Evolutionary conservation across 1,140 invertebrate genomes (phyloP).

Genomic region (Brachionus asplanchnoidis): DNA sequence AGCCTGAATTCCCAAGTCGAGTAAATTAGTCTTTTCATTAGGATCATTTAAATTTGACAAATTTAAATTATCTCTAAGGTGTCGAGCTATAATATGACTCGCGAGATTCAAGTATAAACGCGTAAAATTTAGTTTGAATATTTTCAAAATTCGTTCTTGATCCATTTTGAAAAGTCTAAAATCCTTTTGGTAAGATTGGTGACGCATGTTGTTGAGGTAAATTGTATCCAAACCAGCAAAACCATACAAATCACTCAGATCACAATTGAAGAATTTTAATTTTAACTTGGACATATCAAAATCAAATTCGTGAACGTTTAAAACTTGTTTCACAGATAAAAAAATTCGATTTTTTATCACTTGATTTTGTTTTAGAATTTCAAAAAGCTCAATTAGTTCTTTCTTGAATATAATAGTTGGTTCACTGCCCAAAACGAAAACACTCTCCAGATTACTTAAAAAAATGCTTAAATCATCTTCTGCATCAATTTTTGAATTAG

Average conservation of each 20-base stretch:
- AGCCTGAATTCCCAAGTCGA: not conserved
- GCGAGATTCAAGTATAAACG: not conserved
- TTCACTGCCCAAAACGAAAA: not conserved
- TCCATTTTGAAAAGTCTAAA: not conserved
- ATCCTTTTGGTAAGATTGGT: not conserved
- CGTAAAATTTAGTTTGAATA: not conserved
- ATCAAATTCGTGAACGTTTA: not conserved
- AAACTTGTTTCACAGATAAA: not conserved
- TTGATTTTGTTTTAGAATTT: not conserved
- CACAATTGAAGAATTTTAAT: constrained; percentile 2
- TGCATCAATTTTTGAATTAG: not conserved
- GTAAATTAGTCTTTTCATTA: not conserved
- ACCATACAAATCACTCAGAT: not conserved
- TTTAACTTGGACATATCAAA: not conserved
- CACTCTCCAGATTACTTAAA: not conserved
- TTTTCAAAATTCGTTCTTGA: not conserved
- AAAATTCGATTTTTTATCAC: not conserved
- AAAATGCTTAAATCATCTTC: not conserved
- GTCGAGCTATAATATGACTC: not conserved
- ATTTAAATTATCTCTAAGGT: not conserved
- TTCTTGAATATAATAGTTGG: not conserved
- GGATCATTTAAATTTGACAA: not conserved
- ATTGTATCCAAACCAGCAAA: not conserved
- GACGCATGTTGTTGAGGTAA: not conserved
- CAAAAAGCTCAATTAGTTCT: not conserved